Conservation (phyloP, 1,140 invertebrate species). For the Gryon sp. region DNA sequence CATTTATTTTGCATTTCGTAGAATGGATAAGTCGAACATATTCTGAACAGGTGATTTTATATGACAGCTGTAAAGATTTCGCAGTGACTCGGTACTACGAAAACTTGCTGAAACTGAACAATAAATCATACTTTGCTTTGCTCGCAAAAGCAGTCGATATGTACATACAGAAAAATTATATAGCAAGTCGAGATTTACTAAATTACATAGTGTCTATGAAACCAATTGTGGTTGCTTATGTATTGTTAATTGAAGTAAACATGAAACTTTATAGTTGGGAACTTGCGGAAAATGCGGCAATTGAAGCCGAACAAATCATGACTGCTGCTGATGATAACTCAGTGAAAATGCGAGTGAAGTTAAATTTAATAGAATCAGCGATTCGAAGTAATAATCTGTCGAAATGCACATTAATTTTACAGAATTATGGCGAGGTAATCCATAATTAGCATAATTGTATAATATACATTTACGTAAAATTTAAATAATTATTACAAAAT, state of each 20-base stretch:
- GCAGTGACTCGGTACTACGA: conserved; percentile 79
- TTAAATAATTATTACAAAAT: background rate
- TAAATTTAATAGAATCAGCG: conserved; percentile 72
- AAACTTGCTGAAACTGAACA: conserved; percentile 77
- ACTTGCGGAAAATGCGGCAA: conserved; percentile 80
- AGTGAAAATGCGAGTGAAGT: conserved; percentile 64
- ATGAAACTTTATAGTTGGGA: conserved; percentile 81
- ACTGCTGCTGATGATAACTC: conserved; percentile 56
- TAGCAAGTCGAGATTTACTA: conserved; percentile 80
- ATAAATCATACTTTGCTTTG: conserved; percentile 81
- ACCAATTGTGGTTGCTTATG: conserved; percentile 76
- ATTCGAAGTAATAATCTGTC: conserved; percentile 75
- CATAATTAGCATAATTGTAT: conserved; percentile 15
- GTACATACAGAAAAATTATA: conserved; percentile 78
- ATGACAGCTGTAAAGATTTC: conserved; percentile 71
- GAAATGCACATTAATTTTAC: conserved; percentile 79
- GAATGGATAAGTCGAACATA: conserved; percentile 84
- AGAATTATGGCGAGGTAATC: conserved; percentile 72
- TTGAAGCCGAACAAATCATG: conserved; percentile 73
- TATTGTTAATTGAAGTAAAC: conserved; percentile 79
- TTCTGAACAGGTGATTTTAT: conserved; percentile 77
- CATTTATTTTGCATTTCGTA: conserved; percentile 32
- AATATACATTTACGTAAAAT: background rate
- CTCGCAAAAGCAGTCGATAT: conserved; percentile 82
- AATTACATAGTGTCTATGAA: conserved; percentile 69